phyloP scores from a whole-genome alignment of 2,113 vertebrate species.

The Periophthalmodon schlosseri region DNA sequence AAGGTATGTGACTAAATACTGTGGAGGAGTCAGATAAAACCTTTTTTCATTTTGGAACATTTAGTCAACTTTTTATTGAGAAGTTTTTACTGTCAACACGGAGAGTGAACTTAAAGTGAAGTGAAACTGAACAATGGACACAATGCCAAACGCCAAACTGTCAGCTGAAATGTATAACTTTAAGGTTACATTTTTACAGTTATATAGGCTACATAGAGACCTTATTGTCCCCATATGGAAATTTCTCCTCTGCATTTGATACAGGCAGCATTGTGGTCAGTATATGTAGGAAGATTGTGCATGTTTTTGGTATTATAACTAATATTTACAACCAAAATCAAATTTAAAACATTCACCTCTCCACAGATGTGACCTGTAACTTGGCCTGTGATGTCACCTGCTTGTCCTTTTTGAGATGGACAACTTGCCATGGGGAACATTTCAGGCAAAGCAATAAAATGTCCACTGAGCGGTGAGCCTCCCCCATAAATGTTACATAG shows the following conservation, averaged over 20 bases:
- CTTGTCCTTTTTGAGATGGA: no score
- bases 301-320: no score
- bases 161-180: neutral
- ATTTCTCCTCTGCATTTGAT: neutral
- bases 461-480: no score
- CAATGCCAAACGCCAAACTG: neutral
- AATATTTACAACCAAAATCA: no score
- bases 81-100: conserved; percentile 12
- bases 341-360: no score
- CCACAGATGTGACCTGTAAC: no score
- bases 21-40: neutral
- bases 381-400: no score
- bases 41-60: conserved; percentile 26
- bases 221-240: neutral
- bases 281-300: no score
- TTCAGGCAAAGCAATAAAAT: no score
- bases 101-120: conserved; percentile 24
- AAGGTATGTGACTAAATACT: neutral
- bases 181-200: neutral
- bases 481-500: no score
- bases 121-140: neutral
- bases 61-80: conserved; percentile 20
- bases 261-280: no score
- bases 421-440: no score
- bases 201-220: neutral